These are phyloP conservation scores for Daboia siamensis DNA, from an alignment of 2,113 vertebrate genomes.

Conservation along the genomic window DNA sequence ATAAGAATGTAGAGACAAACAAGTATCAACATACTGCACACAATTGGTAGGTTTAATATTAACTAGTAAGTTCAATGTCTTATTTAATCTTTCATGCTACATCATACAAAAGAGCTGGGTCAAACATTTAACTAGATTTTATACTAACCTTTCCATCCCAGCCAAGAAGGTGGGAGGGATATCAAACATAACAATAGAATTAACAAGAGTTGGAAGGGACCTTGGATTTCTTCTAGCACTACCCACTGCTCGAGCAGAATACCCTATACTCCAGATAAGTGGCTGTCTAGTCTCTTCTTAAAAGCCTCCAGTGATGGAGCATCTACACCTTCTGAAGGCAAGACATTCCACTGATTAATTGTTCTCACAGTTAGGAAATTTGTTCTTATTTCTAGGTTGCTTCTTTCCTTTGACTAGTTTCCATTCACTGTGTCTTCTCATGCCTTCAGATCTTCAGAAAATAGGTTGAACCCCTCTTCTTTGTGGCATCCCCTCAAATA, in stretches of 20 bases:
- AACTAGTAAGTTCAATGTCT: constrained; percentile 5
- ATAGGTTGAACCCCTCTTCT: background rate
- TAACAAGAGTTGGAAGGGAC: background rate
- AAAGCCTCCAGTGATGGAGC: background rate
- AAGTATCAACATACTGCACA: background rate
- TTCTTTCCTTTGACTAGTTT: background rate
- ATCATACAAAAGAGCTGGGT: background rate
- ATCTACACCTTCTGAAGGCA: background rate
- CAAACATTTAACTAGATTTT: background rate
- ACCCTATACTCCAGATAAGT: background rate
- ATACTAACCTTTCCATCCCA: background rate
- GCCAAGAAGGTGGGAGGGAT: background rate
- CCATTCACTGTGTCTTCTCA: background rate
- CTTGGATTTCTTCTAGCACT: background rate
- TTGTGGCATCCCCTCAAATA: background rate
- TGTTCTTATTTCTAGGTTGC: background rate
- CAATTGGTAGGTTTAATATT: constrained; percentile 13
- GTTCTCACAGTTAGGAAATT: background rate
- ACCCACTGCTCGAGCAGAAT: background rate
- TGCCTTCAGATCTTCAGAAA: background rate
- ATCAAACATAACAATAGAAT: background rate
- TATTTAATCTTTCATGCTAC: background rate
- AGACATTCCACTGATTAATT: background rate
- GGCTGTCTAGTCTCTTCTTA: background rate
- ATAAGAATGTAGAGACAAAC: background rate